phyloP scores from a whole-genome alignment of 1,140 invertebrate genomes.

The Drosophila persimilis region DNA sequence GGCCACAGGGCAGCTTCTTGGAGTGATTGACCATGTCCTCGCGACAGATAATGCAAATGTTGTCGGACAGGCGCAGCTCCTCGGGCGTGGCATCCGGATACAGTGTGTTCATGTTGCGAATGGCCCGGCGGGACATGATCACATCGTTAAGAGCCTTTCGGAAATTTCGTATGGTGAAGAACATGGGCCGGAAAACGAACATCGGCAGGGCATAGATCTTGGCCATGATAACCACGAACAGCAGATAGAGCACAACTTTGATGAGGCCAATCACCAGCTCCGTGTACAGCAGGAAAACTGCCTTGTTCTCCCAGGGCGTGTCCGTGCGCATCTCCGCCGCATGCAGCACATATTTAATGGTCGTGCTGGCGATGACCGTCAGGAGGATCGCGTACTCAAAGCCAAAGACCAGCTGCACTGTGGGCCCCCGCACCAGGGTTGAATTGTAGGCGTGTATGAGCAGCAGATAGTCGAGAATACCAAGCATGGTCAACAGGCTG shows the following conservation, averaged over 20 bases:
- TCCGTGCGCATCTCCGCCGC: conserved; percentile 96
- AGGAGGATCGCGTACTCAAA: conserved; percentile 99
- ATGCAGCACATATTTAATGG: conserved; percentile 97
- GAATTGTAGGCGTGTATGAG: conserved; percentile 97
- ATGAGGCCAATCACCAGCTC: conserved; percentile 96
- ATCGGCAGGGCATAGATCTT: conserved; percentile 98
- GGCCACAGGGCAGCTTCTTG: conserved; percentile 99
- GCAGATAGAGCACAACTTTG: conserved; percentile 95
- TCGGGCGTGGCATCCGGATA: conserved; percentile 98
- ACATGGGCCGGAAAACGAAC: conserved; percentile 99
- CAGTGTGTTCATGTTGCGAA: conserved; percentile 98
- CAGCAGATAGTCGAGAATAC: conserved; percentile 93
- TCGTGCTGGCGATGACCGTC: conserved; percentile 96
- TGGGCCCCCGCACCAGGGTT: conserved; percentile 96
- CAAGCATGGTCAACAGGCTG: conserved; percentile 92
- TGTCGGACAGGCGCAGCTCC: conserved; percentile 96
- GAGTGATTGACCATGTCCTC: conserved; percentile 89
- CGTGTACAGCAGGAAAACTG: conserved; percentile 97
- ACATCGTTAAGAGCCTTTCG: conserved; percentile 99
- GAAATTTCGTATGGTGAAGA: conserved; percentile 98
- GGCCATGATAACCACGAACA: conserved; percentile 98
- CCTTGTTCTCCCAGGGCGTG: conserved; percentile 99
- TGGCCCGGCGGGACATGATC: conserved; percentile 97
- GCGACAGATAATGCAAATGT: conserved; percentile 98
- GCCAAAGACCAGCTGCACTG: conserved; percentile 99